Base-by-base conservation (phyloP, 2,888 invertebrate species). In the Brachypalpus laphriformis region DNA sequence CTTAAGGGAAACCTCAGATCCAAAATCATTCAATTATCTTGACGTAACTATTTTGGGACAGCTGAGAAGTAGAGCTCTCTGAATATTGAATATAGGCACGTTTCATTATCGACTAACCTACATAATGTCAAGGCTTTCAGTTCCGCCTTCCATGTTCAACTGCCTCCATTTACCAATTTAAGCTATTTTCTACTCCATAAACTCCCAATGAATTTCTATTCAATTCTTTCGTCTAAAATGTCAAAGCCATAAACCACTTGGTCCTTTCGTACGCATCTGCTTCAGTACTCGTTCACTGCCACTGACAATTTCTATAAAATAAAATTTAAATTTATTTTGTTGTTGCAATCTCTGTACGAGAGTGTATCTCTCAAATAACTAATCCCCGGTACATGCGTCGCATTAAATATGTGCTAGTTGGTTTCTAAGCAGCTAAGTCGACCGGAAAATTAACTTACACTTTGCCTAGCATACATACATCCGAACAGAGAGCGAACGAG, bases 401-500 rank as follows among this genome's bases (percentile, higher is more conserved):
- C 70, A 85, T 83, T 76, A 76, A 83, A 80, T 80, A 82, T 86
- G 82, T 82, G 80, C 72, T 82, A 82, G 82, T 82, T 87, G 87
- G 75, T 77, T 80, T 87, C 85, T 87, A 87, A 87, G 87, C 87
- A 87, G 81, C 83, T 86, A 87, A 88, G 88, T 88, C 88, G 87
- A 88, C 88, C 88, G 87, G 87, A 88, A 88, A 88, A 88, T 88
- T 88, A 88, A 88, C 87, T 87, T 87, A 88, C 88, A 87, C 87
- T 83, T 87, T 56, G 65, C 65, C 70, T 70, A 5, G 28, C 28
- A 28, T 34, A 8, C 65, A 81, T 70, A 74, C 65, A 40, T 45
- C 40, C 66, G 20, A 20, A 14, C 14, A 40, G 28, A 54, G 18
- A 31, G 54, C 40, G 25, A 28, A 14, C 7, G 11, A 57, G 57